Percentiles rank a stretch among this genome's conserved stretches.
Evolutionary conservation across 2,113 vertebrate species (phyloP).

Genomic region (Triplophysa dalaica): DNA sequence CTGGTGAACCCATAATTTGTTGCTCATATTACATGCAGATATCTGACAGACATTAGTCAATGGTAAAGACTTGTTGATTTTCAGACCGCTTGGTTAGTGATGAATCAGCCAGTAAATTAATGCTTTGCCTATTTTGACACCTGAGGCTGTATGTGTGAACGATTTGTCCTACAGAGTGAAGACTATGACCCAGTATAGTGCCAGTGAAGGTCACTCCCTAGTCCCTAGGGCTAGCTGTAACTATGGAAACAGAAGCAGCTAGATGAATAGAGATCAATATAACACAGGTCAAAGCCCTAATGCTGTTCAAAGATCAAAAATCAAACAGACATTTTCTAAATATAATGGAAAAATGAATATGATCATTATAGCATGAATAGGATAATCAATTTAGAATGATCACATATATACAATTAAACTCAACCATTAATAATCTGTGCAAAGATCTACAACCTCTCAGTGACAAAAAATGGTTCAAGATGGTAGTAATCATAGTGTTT

Average conservation of each 20-base stretch:
- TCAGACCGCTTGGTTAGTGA: conserved; percentile 18
- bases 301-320: not conserved
- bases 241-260: conserved; percentile 49
- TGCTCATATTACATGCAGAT: conserved; percentile 37
- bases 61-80: conserved; percentile 7
- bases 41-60: conserved; percentile 21
- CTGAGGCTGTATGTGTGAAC: conserved; percentile 25
- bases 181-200: not conserved
- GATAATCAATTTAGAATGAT: not conserved
- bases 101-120: conserved; percentile 30
- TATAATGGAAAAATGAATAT: not conserved
- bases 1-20: conserved; percentile 20
- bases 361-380: no score
- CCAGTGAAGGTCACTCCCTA: conserved; percentile 38
- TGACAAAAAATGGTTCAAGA: conserved; percentile 8
- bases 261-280: conserved; percentile 31
- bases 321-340: conserved; percentile 12
- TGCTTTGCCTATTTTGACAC: conserved; percentile 30
- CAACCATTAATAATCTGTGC: not conserved
- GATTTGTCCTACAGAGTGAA: conserved; percentile 34
- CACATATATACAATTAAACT: not conserved
- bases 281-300: conserved; percentile 9
- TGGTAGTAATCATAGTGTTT: conserved; percentile 23
- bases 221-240: conserved; percentile 37
- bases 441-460: conserved; percentile 1